Conservation (phyloP, 2,113 vertebrate genomes). For the Ifrita kowaldi region DNA sequence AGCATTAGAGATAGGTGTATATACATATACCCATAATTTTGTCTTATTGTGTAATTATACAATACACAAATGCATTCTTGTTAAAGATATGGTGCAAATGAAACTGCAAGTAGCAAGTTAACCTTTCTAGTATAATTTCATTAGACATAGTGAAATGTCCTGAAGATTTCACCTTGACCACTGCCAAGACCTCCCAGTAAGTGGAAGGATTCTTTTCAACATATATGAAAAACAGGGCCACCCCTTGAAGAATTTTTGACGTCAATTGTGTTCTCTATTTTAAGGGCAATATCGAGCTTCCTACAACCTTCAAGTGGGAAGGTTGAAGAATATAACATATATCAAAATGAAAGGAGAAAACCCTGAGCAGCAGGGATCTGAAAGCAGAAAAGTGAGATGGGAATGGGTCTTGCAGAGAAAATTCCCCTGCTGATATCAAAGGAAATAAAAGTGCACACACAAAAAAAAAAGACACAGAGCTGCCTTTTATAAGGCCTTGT, state of each 20-base stretch:
- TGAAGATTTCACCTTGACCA: background rate
- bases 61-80: background rate
- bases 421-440: constrained; percentile 69
- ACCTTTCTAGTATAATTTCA: background rate
- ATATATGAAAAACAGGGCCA: constrained; percentile 36
- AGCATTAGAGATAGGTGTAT: background rate
- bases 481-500: constrained; percentile 45
- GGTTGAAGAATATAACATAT: constrained; percentile 54
- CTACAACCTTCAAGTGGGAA: constrained; percentile 58
- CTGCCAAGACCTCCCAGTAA: background rate
- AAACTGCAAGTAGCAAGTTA: background rate
- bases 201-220: constrained; percentile 27
- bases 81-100: background rate
- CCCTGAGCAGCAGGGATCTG: constrained; percentile 63
- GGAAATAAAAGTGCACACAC: constrained; percentile 65
- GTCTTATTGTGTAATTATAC: background rate
- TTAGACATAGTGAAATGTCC: background rate
- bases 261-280: constrained; percentile 29
- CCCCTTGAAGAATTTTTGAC: constrained; percentile 25
- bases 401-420: constrained; percentile 65
- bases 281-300: constrained; percentile 57
- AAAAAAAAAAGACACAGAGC: constrained; percentile 45
- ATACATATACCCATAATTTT: background rate
- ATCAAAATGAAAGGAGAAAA: constrained; percentile 65
- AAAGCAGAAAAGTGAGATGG: constrained; percentile 65